These are phyloP conservation scores for Diorhabda carinulata DNA, from an alignment of 1,140 invertebrate species.

Conservation along the genomic window DNA sequence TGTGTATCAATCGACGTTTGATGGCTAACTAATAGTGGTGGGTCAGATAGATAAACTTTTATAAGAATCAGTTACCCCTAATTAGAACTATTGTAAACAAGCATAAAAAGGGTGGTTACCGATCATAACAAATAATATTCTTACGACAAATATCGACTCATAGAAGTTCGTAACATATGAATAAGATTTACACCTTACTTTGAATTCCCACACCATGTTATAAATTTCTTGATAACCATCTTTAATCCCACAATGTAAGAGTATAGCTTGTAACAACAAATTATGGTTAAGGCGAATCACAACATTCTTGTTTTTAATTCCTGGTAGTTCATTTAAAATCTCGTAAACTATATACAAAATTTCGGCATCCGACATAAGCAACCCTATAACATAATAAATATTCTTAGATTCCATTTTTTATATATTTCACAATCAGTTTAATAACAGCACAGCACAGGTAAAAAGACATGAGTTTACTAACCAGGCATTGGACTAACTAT, in stretches of 20 bases:
- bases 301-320: conserved; percentile 64
- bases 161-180: no score
- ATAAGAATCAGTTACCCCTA: no score
- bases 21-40: no score
- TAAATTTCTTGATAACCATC: conserved; percentile 37
- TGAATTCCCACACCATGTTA: conserved; percentile 26
- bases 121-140: no score
- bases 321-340: conserved; percentile 69
- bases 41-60: no score
- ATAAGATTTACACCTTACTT: conserved; percentile 15
- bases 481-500: conserved; percentile 73
- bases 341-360: conserved; percentile 74
- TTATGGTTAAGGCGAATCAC: conserved; percentile 80
- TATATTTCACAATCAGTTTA: no score
- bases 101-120: no score
- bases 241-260: conserved; percentile 77
- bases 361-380: conserved; percentile 80
- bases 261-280: conserved; percentile 69
- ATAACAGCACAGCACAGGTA: no score
- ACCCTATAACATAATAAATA: conserved; percentile 48
- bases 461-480: conserved; percentile 31
- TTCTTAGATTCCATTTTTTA: no score
- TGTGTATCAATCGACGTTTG: no score
- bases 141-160: no score
- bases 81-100: no score